These are phyloP conservation scores for Columba livia DNA, from an alignment of 2,113 vertebrate genomes.

Conservation along the genomic window DNA sequence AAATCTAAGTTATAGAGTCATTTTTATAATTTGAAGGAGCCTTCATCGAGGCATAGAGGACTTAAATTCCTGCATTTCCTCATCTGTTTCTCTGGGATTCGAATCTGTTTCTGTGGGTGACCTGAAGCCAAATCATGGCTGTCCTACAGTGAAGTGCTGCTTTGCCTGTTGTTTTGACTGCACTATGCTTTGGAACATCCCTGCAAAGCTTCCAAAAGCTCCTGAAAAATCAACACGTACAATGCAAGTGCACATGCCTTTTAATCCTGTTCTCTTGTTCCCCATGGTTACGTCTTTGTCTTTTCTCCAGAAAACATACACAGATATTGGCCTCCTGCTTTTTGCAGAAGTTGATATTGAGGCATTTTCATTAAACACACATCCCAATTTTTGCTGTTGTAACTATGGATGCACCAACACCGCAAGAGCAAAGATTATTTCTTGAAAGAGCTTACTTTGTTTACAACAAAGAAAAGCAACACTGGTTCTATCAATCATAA, in stretches of 20 bases:
- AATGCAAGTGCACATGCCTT: background rate
- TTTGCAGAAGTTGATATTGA: background rate
- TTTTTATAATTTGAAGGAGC: background rate
- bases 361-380: background rate
- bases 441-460: background rate
- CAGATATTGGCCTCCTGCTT: background rate
- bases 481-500: background rate
- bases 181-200: background rate
- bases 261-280: background rate
- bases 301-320: background rate
- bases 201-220: background rate
- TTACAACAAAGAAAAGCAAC: background rate
- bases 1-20: background rate
- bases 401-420: background rate
- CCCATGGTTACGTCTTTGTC: background rate
- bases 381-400: background rate
- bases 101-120: background rate
- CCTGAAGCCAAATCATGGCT: background rate
- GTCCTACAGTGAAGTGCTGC: background rate
- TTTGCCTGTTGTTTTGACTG: background rate
- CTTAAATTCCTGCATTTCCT: background rate
- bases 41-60: background rate
- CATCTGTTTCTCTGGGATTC: background rate
- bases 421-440: background rate
- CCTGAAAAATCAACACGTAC: background rate